These are phyloP conservation scores for Caenorhabditis tropicalis DNA, from an alignment of 1,140 invertebrate species.

Conservation along the genomic window DNA sequence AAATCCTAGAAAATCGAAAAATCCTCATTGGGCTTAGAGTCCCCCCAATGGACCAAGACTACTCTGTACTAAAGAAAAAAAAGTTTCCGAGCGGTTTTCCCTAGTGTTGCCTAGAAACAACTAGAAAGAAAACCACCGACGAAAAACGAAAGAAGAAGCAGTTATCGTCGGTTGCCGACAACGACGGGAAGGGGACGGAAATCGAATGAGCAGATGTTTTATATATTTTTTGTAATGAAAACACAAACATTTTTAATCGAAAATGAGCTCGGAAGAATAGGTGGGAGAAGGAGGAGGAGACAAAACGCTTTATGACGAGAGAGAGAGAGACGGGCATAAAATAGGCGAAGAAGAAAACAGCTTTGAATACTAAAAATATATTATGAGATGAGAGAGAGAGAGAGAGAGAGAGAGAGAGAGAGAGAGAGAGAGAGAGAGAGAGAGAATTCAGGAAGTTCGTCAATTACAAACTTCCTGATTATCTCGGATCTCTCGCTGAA, in stretches of 20 bases:
- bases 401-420: background rate
- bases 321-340: too few relatives aligned
- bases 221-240: slow-evolving; percentile 18
- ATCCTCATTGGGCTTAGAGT: too few relatives aligned
- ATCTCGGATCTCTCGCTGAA: too few relatives aligned
- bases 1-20: too few relatives aligned
- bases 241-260: background rate
- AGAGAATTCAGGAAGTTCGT: background rate
- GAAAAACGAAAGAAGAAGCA: background rate
- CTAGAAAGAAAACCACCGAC: too few relatives aligned
- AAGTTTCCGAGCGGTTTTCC: too few relatives aligned
- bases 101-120: background rate
- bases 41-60: too few relatives aligned
- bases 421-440: background rate
- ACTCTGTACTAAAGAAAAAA: too few relatives aligned
- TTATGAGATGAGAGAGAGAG: background rate
- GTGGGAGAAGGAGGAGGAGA: background rate
- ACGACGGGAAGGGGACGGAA: background rate
- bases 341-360: background rate
- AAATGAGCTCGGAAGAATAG: background rate
- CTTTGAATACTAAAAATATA: background rate
- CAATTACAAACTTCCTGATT: slow-evolving; percentile 29
- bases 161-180: background rate
- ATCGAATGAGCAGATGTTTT: background rate
- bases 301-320: background rate